A percentile compares a stretch with the other conserved stretches of the same genome.
Evolutionary conservation across 1,140 invertebrate genomes (phyloP).

Genomic region (Dendrolimus kikuchii): DNA sequence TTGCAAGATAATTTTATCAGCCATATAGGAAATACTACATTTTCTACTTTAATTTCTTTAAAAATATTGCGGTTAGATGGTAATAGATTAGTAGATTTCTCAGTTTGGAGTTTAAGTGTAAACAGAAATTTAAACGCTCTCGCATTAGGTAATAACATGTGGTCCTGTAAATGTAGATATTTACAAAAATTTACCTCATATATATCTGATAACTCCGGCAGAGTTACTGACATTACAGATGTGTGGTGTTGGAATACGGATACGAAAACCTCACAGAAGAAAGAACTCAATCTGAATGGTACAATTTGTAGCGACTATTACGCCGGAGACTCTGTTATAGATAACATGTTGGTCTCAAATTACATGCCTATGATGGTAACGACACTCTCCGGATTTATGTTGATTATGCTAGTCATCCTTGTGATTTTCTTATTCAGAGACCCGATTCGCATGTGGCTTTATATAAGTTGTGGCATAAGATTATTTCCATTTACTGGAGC

Average conservation of each 20-base stretch:
- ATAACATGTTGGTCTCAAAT: constrained; percentile 86
- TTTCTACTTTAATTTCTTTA: constrained; percentile 82
- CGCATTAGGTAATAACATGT: constrained; percentile 84
- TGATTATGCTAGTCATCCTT: constrained; percentile 81
- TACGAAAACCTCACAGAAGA: constrained; percentile 76
- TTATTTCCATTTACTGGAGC: constrained; percentile 78
- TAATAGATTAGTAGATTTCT: constrained; percentile 85
- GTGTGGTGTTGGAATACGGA: constrained; percentile 86
- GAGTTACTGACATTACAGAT: constrained; percentile 81
- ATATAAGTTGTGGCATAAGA: constrained; percentile 88
- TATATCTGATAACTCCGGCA: constrained; percentile 84
- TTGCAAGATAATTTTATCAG: constrained; percentile 89
- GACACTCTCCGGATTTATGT: constrained; percentile 80
- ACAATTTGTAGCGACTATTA: constrained; percentile 89
- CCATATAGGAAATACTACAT: constrained; percentile 84
- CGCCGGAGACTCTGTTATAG: constrained; percentile 84
- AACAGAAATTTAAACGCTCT: constrained; percentile 81
- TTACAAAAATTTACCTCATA: constrained; percentile 88
- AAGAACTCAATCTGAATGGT: constrained; percentile 84
- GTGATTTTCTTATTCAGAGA: constrained; percentile 88
- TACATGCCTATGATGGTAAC: constrained; percentile 88
- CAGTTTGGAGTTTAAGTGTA: constrained; percentile 84
- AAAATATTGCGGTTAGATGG: constrained; percentile 88
- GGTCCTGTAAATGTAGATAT: constrained; percentile 93
- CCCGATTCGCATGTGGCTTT: constrained; percentile 89